phyloP scores from a whole-genome alignment of 2,113 vertebrate species.

The Pterophyllum scalare region DNA sequence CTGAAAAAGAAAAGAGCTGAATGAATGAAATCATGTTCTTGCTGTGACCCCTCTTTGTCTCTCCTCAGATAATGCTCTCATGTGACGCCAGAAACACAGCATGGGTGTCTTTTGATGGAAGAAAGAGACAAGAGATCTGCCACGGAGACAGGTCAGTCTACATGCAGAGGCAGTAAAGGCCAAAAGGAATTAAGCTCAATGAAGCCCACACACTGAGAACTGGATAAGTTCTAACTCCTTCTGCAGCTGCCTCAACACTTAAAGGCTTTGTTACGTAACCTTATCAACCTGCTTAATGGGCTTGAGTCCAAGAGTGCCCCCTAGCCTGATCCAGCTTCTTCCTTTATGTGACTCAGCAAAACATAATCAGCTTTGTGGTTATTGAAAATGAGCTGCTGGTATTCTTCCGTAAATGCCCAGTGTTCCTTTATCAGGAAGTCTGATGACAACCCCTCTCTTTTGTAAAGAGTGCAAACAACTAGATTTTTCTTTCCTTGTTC shows the following conservation, averaged over 20 bases:
- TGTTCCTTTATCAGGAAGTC: slow-evolving; percentile 32
- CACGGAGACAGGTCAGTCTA: slow-evolving; percentile 83
- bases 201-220: not conserved
- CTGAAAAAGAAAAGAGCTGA: no score
- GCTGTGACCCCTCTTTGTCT: not conserved
- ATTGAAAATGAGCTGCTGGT: not conserved
- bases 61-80: slow-evolving; percentile 80
- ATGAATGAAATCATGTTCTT: not conserved
- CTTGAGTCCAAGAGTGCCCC: not conserved
- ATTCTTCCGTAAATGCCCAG: not conserved
- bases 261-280: slow-evolving; percentile 44
- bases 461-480: slow-evolving; percentile 16
- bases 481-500: not conserved
- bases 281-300: slow-evolving; percentile 19
- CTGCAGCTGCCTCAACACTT: slow-evolving; percentile 33
- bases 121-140: slow-evolving; percentile 85
- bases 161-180: not conserved
- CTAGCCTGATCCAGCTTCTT: not conserved
- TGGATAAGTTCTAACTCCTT: not conserved
- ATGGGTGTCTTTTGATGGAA: slow-evolving; percentile 86
- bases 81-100: slow-evolving; percentile 83
- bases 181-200: not conserved
- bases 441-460: not conserved
- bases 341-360: slow-evolving; percentile 21
- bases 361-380: slow-evolving; percentile 29